Evolutionary conservation across 2,797 vertebrate genomes (phyloP).

Genomic region (Taeniopygia guttata): DNA sequence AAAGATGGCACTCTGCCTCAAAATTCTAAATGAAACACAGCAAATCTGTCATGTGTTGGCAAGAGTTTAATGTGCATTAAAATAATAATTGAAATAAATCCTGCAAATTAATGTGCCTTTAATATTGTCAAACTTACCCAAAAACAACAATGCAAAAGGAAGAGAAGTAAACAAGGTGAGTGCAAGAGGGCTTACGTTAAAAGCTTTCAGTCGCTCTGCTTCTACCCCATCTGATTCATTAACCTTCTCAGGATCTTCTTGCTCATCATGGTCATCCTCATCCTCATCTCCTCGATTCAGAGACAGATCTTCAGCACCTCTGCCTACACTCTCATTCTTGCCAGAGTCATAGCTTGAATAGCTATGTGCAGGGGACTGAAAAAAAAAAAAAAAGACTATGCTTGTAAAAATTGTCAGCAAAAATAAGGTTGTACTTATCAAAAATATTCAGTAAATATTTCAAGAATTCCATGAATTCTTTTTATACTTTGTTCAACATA

Average conservation of each 20-base stretch:
- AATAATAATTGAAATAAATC: slow-evolving; percentile 36
- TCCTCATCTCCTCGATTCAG: slow-evolving; percentile 80
- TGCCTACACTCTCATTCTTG: slow-evolving; percentile 80
- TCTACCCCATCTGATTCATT: slow-evolving; percentile 81
- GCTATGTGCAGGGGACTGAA: slow-evolving; percentile 82
- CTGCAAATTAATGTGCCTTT: slow-evolving; percentile 64
- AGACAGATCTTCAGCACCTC: slow-evolving; percentile 81
- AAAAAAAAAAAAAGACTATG: slow-evolving; percentile 47
- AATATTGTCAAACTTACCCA: slow-evolving; percentile 60
- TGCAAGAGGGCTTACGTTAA: slow-evolving; percentile 77
- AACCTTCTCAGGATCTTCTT: slow-evolving; percentile 80
- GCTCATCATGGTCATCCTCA: slow-evolving; percentile 82
- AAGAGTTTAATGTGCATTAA: slow-evolving; percentile 63
- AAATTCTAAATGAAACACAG: slow-evolving; percentile 72
- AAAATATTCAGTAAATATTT: background rate
- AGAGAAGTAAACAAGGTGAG: slow-evolving; percentile 10
- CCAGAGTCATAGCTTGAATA: slow-evolving; percentile 84
- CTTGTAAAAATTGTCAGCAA: background rate
- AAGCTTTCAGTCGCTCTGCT: slow-evolving; percentile 84
- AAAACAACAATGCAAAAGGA: slow-evolving; percentile 52
- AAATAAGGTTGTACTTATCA: background rate
- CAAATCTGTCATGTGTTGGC: slow-evolving; percentile 64
- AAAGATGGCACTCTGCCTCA: slow-evolving; percentile 64
- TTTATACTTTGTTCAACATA: background rate
- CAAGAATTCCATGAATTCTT: background rate